Percentiles rank a stretch among this genome's conserved stretches.
Evolutionary conservation across 2,797 vertebrate genomes (phyloP).

Genomic region (Discoglossus pictus): DNA sequence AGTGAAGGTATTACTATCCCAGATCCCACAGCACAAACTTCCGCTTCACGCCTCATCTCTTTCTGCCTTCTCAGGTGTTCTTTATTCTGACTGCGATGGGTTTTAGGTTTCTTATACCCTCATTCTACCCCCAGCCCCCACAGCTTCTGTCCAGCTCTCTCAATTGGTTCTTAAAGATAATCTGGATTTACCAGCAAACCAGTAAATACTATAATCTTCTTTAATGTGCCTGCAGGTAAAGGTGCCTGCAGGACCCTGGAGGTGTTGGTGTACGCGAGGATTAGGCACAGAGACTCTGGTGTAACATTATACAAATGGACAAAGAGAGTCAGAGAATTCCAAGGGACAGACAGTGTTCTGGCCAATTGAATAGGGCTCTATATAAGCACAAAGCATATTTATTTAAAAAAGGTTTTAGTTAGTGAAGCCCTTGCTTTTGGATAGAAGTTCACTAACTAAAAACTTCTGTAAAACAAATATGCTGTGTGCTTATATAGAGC

Average conservation of each 20-base stretch:
- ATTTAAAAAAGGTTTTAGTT: too few relatives aligned
- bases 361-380: too few relatives aligned
- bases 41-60: conserved; percentile 44
- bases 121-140: conserved; percentile 23
- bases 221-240: conserved; percentile 29
- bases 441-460: too few relatives aligned
- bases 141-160: conserved; percentile 21
- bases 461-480: too few relatives aligned
- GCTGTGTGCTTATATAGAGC: too few relatives aligned
- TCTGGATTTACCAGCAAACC: conserved; percentile 30
- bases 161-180: conserved; percentile 31
- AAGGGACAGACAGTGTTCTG: neutral
- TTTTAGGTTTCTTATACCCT: conserved; percentile 40
- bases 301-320: conserved; percentile 23
- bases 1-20: neutral
- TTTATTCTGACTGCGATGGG: conserved; percentile 42
- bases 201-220: conserved; percentile 39
- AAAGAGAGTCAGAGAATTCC: conserved; percentile 8
- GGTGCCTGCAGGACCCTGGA: conserved; percentile 18
- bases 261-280: conserved; percentile 25
- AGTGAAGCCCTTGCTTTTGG: too few relatives aligned
- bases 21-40: conserved; percentile 23
- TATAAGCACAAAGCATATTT: too few relatives aligned
- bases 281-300: conserved; percentile 4
- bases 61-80: conserved; percentile 41